phyloP scores from a whole-genome alignment of 2,797 vertebrate genomes.

The Tolypeutes matacus region DNA sequence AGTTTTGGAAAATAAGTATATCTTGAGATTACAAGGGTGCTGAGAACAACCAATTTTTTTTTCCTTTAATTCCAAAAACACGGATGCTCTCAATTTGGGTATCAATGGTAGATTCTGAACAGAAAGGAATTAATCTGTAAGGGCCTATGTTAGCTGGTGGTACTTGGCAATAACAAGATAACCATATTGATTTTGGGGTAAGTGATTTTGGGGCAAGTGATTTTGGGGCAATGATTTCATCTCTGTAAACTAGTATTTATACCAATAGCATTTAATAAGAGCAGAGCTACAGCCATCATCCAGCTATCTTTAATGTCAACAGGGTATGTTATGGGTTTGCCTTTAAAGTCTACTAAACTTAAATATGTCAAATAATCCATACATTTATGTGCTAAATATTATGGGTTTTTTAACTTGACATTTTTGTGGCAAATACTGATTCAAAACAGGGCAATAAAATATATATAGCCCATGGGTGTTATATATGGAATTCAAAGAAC shows the following conservation, averaged over 20 bases:
- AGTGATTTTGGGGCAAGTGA: neutral
- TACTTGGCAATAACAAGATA: conserved; percentile 13
- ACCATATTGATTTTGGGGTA: neutral
- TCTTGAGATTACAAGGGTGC: neutral
- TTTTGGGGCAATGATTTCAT: neutral
- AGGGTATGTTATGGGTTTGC: neutral
- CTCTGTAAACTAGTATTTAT: neutral
- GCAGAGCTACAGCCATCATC: neutral
- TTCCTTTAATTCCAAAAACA: neutral
- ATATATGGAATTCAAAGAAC: neutral
- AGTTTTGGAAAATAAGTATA: neutral
- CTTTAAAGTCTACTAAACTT: conserved; percentile 9
- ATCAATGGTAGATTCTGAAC: neutral
- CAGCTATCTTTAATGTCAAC: conserved; percentile 21
- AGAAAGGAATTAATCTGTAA: neutral
- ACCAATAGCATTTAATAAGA: neutral
- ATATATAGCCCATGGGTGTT: neutral
- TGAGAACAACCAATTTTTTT: neutral
- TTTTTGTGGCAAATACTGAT: neutral
- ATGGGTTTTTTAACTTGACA: neutral
- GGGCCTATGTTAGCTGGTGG: neutral
- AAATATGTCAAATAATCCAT: neutral
- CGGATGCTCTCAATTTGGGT: neutral
- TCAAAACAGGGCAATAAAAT: conserved; percentile 5
- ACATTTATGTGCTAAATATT: neutral